Percentiles rank a stretch among this genome's conserved stretches.
These are phyloP conservation scores for Amphiprion clarkii DNA, from an alignment of 2,797 vertebrate species.

Conservation along the genomic window DNA sequence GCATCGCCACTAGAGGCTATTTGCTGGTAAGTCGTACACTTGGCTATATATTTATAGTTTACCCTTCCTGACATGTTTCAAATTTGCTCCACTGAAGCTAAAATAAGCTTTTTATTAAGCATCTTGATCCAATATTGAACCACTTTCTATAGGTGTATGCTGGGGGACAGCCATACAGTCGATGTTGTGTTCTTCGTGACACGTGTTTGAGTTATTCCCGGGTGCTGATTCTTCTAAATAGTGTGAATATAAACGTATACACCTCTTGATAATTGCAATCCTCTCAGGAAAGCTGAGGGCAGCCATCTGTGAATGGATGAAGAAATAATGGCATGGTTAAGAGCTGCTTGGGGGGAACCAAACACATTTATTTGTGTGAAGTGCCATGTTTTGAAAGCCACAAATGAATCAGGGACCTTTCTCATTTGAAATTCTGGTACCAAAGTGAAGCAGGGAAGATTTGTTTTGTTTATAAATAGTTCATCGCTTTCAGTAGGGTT, in stretches of 20 bases:
- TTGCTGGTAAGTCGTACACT: constrained; percentile 37
- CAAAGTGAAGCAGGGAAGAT: constrained; percentile 35
- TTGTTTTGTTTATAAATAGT: constrained; percentile 52
- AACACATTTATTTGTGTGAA: constrained; percentile 74
- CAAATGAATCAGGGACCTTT: constrained; percentile 52
- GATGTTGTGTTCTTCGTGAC: constrained; percentile 36
- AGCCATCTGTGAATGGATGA: constrained; percentile 79
- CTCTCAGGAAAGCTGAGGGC: constrained; percentile 70
- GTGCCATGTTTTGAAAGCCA: constrained; percentile 51
- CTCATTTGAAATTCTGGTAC: constrained; percentile 44
- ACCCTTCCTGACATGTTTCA: constrained; percentile 17
- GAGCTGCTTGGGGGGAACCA: constrained; percentile 65
- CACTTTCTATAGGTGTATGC: constrained; percentile 15
- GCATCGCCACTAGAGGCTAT: constrained; percentile 39
- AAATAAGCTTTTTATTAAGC: constrained; percentile 38
- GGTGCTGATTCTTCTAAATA: constrained; percentile 63
- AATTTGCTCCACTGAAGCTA: constrained; percentile 33
- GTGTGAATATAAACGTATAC: constrained; percentile 63
- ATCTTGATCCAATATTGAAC: constrained; percentile 32
- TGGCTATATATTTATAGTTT: constrained; percentile 31
- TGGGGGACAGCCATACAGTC: constrained; percentile 29
- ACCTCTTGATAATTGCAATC: constrained; percentile 77
- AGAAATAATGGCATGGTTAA: constrained; percentile 76
- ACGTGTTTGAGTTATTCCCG: constrained; percentile 50
- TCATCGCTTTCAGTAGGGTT: constrained; percentile 45